phyloP scores from a whole-genome alignment of 2,113 vertebrate genomes.

The Ceuthmochares aereus region DNA sequence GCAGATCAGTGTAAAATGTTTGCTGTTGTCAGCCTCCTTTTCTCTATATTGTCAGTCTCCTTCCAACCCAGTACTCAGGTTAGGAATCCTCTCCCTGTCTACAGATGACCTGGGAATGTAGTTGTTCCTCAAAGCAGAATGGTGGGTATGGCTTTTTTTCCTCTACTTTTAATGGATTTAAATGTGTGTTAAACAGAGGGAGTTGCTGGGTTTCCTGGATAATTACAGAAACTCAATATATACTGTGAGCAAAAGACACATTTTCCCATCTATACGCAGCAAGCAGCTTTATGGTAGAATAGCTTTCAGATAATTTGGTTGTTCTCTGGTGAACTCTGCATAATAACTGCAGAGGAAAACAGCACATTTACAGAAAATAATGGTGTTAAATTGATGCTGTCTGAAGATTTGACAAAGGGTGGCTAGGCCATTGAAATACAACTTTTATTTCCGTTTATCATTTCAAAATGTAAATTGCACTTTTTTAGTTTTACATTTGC shows the following conservation, averaged over 20 bases:
- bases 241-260: not conserved
- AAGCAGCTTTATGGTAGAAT: not conserved
- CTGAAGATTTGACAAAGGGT: not conserved
- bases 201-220: not conserved
- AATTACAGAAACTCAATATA: not conserved
- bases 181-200: not conserved
- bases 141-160: not conserved
- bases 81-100: not conserved
- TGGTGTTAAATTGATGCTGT: not conserved
- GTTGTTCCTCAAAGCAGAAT: not conserved
- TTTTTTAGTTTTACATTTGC: not conserved
- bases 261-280: not conserved
- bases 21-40: not conserved
- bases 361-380: conserved; percentile 14
- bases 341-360: not conserved
- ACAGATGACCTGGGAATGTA: not conserved
- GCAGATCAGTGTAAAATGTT: not conserved
- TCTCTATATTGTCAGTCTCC: not conserved
- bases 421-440: not conserved
- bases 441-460: not conserved
- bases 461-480: not conserved
- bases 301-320: not conserved
- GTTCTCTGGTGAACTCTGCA: not conserved
- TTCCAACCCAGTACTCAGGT: not conserved
- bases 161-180: not conserved